Conservation (phyloP, 2,888 invertebrate species). For the Spisula subtruncata region DNA sequence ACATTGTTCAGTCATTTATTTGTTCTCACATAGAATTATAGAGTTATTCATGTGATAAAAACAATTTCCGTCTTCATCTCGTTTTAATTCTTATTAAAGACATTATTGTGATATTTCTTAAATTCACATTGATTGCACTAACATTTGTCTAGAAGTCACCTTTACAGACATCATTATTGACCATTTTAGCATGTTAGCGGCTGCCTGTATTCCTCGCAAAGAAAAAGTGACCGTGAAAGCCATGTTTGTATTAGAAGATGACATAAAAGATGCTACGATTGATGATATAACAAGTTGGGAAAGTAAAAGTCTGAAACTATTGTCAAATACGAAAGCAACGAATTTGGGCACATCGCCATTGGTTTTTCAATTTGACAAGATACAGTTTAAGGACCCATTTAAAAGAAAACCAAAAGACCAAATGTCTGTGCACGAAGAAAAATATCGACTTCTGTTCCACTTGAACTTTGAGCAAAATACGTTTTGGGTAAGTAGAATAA, state of each 20-base stretch:
- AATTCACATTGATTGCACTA: too few species aligned
- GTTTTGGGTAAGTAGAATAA: not conserved
- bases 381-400: conserved; percentile 20
- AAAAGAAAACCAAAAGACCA: conserved; percentile 23
- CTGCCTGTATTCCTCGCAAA: not conserved
- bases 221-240: not conserved
- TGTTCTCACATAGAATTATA: too few species aligned
- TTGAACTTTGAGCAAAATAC: not conserved
- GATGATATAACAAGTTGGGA: not conserved
- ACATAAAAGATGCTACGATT: not conserved
- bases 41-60: too few species aligned
- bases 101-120: too few species aligned
- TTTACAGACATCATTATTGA: not conserved
- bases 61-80: too few species aligned
- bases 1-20: too few species aligned
- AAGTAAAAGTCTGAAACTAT: not conserved
- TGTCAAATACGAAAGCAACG: too few species aligned
- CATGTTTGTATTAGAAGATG: not conserved
- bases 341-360: not conserved
- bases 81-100: too few species aligned
- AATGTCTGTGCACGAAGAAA: conserved; percentile 55
- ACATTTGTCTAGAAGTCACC: too few species aligned
- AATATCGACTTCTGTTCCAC: conserved; percentile 57
- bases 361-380: conserved; percentile 25
- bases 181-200: not conserved